These are phyloP conservation scores for Petaurus breviceps DNA, from an alignment of 2,113 vertebrate species.

Conservation along the genomic window DNA sequence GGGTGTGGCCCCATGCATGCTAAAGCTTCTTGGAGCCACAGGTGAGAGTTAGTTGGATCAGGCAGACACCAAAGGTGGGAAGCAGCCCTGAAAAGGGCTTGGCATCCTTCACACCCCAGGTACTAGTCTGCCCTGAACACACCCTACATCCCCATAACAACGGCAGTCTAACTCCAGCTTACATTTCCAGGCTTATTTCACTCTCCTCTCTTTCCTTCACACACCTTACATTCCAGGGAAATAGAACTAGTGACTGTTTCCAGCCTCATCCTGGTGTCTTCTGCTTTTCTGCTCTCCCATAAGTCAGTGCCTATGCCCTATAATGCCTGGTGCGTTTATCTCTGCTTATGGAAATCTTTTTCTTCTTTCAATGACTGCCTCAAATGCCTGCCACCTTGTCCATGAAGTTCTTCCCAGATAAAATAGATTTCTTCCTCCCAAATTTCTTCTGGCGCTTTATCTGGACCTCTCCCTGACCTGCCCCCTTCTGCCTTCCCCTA, in stretches of 20 bases:
- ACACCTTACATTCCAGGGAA: background rate
- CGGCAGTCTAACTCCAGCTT: background rate
- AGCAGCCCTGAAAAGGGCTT: too few relatives aligned
- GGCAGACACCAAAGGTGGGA: too few relatives aligned
- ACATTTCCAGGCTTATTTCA: background rate
- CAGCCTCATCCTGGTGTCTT: background rate
- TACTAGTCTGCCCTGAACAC: too few relatives aligned
- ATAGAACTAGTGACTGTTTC: background rate
- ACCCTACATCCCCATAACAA: too few relatives aligned
- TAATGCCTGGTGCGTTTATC: background rate
- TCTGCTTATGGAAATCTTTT: background rate
- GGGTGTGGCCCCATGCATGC: too few relatives aligned
- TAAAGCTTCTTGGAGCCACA: too few relatives aligned
- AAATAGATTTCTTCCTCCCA: background rate
- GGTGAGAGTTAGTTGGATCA: too few relatives aligned
- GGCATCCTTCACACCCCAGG: too few relatives aligned
- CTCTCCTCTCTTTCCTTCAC: background rate
- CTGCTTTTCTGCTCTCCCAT: background rate
- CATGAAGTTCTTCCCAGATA: background rate
- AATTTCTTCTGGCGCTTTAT: background rate
- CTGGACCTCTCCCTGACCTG: background rate
- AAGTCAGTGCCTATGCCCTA: background rate
- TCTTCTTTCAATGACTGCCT: background rate
- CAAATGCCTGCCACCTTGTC: background rate
- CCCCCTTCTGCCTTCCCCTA: background rate